Conservation (phyloP, 2,113 vertebrate species). For the rat (Rattus norvegicus) region DNA sequence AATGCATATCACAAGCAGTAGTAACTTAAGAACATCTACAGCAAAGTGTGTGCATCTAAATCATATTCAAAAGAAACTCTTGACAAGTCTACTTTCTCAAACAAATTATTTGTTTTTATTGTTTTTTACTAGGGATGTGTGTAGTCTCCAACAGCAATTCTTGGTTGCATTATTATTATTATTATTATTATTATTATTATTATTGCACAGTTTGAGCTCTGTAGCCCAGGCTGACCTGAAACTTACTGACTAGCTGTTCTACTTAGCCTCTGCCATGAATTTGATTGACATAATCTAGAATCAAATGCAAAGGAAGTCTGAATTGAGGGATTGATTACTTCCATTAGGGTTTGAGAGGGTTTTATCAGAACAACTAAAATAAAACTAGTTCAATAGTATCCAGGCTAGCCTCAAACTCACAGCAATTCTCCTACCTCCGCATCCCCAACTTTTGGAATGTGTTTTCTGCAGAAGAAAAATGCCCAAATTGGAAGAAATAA, state of each 20-base stretch:
- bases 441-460: not conserved
- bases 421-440: not conserved
- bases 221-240: not conserved
- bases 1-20: not conserved
- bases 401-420: not conserved
- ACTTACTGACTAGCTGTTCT: not conserved
- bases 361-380: not conserved
- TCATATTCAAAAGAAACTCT: conserved; percentile 40
- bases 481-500: not conserved
- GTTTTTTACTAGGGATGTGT: conserved; percentile 19
- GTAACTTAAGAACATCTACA: not conserved
- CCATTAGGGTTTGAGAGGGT: not conserved
- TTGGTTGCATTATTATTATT: not conserved
- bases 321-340: not conserved
- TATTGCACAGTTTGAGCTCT: not conserved
- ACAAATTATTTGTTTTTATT: not conserved
- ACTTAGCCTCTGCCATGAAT: not conserved
- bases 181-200: no score
- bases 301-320: not conserved
- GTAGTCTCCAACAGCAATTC: not conserved
- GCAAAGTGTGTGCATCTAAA: not conserved
- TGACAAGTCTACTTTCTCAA: not conserved
- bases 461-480: conserved; percentile 10
- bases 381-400: not conserved
- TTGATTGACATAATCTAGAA: not conserved